Evolutionary conservation across 2,113 vertebrate species (phyloP), one percentile per base, ranked within the genome.

Genomic region (Chunga burmeisteri): DNA sequence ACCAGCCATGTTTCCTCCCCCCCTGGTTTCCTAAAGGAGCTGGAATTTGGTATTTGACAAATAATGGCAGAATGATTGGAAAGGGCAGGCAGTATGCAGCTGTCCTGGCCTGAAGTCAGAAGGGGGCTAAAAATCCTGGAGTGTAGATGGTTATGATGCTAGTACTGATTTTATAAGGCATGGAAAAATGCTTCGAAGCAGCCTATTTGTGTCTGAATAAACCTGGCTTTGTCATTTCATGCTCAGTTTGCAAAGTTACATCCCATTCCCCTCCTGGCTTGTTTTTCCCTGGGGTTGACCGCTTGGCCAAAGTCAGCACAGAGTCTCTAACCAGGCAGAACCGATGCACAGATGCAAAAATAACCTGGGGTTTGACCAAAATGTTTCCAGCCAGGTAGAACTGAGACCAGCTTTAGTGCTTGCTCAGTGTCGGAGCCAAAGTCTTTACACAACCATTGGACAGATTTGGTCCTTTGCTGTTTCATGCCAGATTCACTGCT

Each of bases 181-280:
- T 66, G 73, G 59, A 73, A 85, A 88, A 96, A 82, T 29, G 74
- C 93, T 94, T 96, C 88, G 91, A 94, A 96, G 91, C 15, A 2
- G 38, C 74, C 32, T 85, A 5, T 88, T 96, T 93, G 90, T 77
- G 47, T 91, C 67, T 86, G 81, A 94, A 94, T 96, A 96, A 93
- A 88, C 84, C 81, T 86, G 84, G 66, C 94, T 94, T 94, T 96
- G 93, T 94, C 55, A 18, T 91, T 91, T 87, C 75, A 55, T 61
- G 42, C 84, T 95, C 84, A 85, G 86, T 66, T 86, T 94, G 77
- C 88, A 82, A 93, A 95, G n/a, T 25, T 77, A 34, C 3, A 7
- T 96, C 93, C 93, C 94, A 78, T 96, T 94, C 70, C 70, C 62
- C 66, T 94, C 66, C 89, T 90, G 90, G 88, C 78, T 94, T 74